Evolutionary conservation across 2,888 invertebrate species (phyloP), one percentile per base, ranked within the genome.

Genomic region (Trachelus stipa): DNA sequence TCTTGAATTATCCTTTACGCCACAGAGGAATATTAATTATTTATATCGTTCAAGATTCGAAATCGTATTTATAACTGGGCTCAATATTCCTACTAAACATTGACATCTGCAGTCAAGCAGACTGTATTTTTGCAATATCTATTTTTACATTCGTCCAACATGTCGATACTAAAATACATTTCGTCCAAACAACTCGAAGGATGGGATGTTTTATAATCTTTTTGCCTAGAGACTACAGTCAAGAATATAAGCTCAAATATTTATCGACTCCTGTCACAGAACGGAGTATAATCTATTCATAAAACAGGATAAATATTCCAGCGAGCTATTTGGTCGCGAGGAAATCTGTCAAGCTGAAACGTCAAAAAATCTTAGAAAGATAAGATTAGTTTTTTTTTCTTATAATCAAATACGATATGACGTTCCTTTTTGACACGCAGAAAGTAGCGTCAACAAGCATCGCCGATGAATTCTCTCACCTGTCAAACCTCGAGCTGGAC

Each of bases 401-500:
- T 71, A 71, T 34, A 31, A 33, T 71, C 71, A 34, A 34, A 71
- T 6, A 71, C 33, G 31, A 34, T 15, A 31, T 56, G 71, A 83
- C 84, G 82, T 84, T 82, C 81, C 77, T 81, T 83, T 85, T 83
- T 77, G 73, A 37, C 12, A 56, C 33, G 31, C 30, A 69, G 30
- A 69, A 37, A 33, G 12, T 35, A 68, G 68, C 71, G 37, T 74
- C 75, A 78, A 78, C 76, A 77, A 76, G 34, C 68, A 75, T 69
- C 68, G 73, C 35, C 56, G 31, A 30, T 33, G 73, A 23, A 1
- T 56, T 75, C 79, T 78, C 85, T 88, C 84, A 91, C 91, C 91
- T 91, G 91, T 91, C 90, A 91, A 89, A 87, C 86, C 88, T 88
- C 90, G 88, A 80, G 90, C 88, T 83, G 91, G 91, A 86, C 89